Percentiles rank a stretch among this genome's conserved stretches.
phyloP scores from a whole-genome alignment of 2,797 vertebrate species.

The Delichon dasypus region DNA sequence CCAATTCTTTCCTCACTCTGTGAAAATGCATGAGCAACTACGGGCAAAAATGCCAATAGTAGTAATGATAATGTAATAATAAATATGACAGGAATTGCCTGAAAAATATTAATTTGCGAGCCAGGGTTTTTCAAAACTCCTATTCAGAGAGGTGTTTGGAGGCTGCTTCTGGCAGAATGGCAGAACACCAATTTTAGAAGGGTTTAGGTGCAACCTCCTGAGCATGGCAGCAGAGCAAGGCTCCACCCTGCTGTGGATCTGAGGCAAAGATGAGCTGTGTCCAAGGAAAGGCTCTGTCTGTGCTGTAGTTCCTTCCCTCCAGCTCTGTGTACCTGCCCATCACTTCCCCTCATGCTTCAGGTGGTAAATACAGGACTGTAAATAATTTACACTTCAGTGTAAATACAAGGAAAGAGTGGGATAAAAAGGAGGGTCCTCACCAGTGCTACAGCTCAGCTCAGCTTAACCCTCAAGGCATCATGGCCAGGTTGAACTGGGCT shows the following conservation, averaged over 20 bases:
- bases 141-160: not conserved
- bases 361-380: not conserved
- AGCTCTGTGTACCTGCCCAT: not conserved
- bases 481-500: not conserved
- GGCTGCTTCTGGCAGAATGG: not conserved
- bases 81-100: not conserved
- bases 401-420: not conserved
- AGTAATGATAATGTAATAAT: not conserved
- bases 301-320: not conserved
- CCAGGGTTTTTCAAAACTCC: not conserved
- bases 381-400: not conserved
- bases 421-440: not conserved
- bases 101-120: not conserved
- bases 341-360: not conserved
- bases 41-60: constrained; percentile 9
- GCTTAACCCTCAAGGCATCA: not conserved
- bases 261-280: not conserved
- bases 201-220: not conserved
- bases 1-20: not conserved
- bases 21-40: constrained; percentile 2
- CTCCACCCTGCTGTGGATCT: not conserved
- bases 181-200: not conserved
- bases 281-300: not conserved
- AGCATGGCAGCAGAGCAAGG: not conserved
- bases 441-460: not conserved